Percentiles rank a stretch among this genome's conserved stretches.
Evolutionary conservation across 2,797 vertebrate genomes (phyloP).

Genomic region (Choloepus didactylus): DNA sequence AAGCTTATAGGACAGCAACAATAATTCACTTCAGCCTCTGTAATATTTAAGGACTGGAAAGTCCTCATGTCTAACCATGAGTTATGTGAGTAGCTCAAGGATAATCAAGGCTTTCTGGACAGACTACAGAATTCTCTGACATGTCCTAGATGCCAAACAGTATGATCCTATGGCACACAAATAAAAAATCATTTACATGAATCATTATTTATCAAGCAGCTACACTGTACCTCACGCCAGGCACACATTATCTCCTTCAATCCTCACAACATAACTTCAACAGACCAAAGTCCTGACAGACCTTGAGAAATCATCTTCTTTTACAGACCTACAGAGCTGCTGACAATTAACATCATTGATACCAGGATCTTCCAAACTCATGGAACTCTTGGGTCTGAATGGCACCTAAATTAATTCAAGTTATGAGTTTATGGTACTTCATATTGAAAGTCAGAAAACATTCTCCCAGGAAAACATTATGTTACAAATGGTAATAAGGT

Average conservation of each 20-base stretch:
- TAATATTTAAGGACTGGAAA: neutral
- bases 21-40: neutral
- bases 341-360: neutral
- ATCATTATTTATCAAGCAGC: neutral
- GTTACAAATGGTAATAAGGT: neutral
- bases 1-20: neutral
- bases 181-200: neutral
- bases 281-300: conserved; percentile 12
- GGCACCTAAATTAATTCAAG: neutral
- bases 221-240: neutral
- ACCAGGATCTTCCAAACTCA: neutral
- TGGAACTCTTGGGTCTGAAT: neutral
- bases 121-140: neutral
- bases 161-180: neutral
- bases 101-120: neutral
- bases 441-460: neutral
- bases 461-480: neutral
- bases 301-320: neutral
- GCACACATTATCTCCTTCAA: neutral
- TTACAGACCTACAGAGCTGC: neutral
- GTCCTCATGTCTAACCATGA: neutral
- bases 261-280: neutral
- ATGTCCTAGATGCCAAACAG: neutral
- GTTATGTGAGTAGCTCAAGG: neutral
- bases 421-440: neutral